phyloP scores from a whole-genome alignment of 2,888 invertebrate species.

The Drosophila nigritarsus region DNA sequence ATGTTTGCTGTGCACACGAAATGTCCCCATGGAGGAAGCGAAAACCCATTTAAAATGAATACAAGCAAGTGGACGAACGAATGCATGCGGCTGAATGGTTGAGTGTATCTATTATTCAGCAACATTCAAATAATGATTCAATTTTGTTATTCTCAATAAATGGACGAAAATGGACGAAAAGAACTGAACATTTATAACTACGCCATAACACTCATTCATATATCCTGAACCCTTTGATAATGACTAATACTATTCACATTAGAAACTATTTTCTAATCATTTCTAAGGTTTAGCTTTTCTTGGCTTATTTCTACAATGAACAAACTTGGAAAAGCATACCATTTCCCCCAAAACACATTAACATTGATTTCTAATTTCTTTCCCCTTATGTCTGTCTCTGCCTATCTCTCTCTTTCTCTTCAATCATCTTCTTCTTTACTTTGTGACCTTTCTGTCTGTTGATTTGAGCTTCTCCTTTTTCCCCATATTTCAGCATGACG shows the following conservation, averaged over 20 bases:
- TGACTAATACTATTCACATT: neutral
- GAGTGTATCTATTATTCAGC: conserved; percentile 12
- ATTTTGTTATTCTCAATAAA: neutral
- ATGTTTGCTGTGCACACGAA: neutral
- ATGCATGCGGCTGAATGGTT: neutral
- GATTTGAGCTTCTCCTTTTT: neutral
- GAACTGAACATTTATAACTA: neutral
- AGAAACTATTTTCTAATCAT: neutral
- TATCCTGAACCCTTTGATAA: neutral
- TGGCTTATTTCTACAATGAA: neutral
- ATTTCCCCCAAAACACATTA: neutral
- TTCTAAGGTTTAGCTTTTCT: neutral
- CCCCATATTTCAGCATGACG: neutral
- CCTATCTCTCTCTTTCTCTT: neutral
- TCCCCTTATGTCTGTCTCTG: neutral
- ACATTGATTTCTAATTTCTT: neutral
- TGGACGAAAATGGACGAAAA: neutral
- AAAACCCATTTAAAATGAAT: conserved; percentile 4
- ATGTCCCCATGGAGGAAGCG: neutral
- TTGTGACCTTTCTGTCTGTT: neutral
- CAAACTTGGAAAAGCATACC: neutral
- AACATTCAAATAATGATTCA: conserved; percentile 1
- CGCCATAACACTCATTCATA: neutral
- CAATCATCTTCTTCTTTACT: neutral
- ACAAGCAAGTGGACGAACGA: neutral